A percentile compares a stretch with the other conserved stretches of the same genome.
These are phyloP conservation scores for Hippoglossus hippoglossus DNA, from an alignment of 2,797 vertebrate species.

Conservation along the genomic window DNA sequence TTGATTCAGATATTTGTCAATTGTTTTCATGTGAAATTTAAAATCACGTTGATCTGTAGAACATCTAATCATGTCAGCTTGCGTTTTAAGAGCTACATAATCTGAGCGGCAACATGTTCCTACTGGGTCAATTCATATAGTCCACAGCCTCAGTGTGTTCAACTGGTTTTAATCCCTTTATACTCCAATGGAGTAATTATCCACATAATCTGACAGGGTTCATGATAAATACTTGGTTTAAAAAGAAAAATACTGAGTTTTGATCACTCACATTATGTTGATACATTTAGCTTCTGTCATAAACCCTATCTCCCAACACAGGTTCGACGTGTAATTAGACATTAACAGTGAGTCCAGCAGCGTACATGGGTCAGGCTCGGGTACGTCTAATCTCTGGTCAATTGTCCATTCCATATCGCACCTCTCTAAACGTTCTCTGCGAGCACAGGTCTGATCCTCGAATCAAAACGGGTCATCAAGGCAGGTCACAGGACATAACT, in stretches of 20 bases:
- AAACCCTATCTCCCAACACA: not conserved
- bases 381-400: not conserved
- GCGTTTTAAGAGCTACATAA: not conserved
- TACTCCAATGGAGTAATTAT: not conserved
- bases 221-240: not conserved
- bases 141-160: no score
- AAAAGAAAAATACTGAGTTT: conserved; percentile 1
- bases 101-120: no score
- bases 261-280: no score
- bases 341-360: conserved; percentile 6
- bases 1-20: not conserved
- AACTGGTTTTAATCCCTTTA: not conserved
- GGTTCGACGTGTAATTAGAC: not conserved
- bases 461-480: conserved; percentile 3
- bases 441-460: not conserved
- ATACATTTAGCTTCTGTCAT: no score
- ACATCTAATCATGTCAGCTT: not conserved
- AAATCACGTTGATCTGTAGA: not conserved
- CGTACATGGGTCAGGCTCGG: not conserved
- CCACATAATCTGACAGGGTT: conserved; percentile 9
- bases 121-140: no score
- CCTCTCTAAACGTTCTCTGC: not conserved
- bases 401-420: not conserved
- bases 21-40: conserved; percentile 14
- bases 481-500: conserved; percentile 4